Base-by-base conservation (phyloP, 2,888 invertebrate species). In the Caenorhabditis doughertyi region DNA sequence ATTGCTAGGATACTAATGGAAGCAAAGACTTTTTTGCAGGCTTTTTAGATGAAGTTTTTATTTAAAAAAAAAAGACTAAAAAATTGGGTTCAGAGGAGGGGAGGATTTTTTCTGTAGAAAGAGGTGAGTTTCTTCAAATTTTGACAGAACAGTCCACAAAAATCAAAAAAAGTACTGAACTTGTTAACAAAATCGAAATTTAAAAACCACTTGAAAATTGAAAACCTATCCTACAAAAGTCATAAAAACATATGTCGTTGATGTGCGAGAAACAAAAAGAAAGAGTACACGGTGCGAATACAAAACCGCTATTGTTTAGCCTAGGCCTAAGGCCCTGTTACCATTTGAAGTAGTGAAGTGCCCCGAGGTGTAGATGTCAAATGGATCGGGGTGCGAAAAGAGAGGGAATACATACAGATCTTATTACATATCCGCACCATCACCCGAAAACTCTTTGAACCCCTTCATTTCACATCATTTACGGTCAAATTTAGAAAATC, bases 301-400 rank as follows among this genome's bases (percentile, higher is more conserved):
- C 32, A 71, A 71, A 71, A 58, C 71, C 47, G 58, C 58, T n/a
- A 58, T 56, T 58, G 56, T 58, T 58, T 58, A 71, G 47, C 58
- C 71, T n/a, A n/a, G n/a, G n/a, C 44, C 44, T n/a, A n/a, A n/a
- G n/a, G n/a, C 18, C 16, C 42, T 42, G 55, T 21, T 60, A 71
- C 58, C 47, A 71, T 60, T 58, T 32, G 32, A 51, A 51, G 65
- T 64, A 51, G 64, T 64, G 64, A 64, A 64, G 64, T 64, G 64
- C 16, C 5, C 39, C 9, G 29, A 7, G 64, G 51, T 51, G 23
- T 65, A 65, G 65, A 51, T 65, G 65, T 65, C 65, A 65, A 65
- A 9, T n/a, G 32, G 21, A 47, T 49, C 58, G 58, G 21, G 3
- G 32, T 13, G n/a, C n/a, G n/a, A n/a, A n/a, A n/a, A n/a, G n/a